Evolutionary conservation across 2,888 invertebrate species (phyloP).

Genomic region (Linyphia triangularis): DNA sequence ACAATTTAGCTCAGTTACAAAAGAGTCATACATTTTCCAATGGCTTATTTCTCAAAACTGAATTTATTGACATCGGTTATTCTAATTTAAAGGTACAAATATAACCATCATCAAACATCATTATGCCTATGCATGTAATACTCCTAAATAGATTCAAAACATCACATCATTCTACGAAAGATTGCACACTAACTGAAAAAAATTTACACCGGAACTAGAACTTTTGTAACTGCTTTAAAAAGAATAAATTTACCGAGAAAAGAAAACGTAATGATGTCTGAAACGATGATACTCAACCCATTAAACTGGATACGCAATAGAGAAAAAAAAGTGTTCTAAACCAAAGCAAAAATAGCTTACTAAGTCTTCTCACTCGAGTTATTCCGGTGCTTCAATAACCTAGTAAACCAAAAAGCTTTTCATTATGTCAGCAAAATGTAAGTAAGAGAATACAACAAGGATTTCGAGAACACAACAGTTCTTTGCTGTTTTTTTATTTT

Average conservation of each 20-base stretch:
- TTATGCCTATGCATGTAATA: too few relatives aligned
- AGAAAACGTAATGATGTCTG: constrained; percentile 14
- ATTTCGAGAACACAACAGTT: too few relatives aligned
- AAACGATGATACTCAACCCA: not conserved
- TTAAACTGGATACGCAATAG: not conserved
- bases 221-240: not conserved
- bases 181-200: not conserved
- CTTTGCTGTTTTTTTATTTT: too few relatives aligned
- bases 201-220: not conserved
- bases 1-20: not conserved
- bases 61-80: too few relatives aligned
- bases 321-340: not conserved
- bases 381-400: not conserved
- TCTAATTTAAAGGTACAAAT: too few relatives aligned
- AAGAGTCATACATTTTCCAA: not conserved
- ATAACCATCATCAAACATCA: too few relatives aligned
- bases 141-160: too few relatives aligned
- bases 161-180: not conserved
- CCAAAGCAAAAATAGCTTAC: not conserved
- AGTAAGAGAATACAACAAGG: not conserved
- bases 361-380: not conserved
- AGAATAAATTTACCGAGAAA: not conserved
- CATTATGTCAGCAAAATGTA: not conserved
- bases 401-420: not conserved
- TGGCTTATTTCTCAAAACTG: not conserved